Conservation (phyloP, 1,140 invertebrate species). For the Calliphora vicina region DNA sequence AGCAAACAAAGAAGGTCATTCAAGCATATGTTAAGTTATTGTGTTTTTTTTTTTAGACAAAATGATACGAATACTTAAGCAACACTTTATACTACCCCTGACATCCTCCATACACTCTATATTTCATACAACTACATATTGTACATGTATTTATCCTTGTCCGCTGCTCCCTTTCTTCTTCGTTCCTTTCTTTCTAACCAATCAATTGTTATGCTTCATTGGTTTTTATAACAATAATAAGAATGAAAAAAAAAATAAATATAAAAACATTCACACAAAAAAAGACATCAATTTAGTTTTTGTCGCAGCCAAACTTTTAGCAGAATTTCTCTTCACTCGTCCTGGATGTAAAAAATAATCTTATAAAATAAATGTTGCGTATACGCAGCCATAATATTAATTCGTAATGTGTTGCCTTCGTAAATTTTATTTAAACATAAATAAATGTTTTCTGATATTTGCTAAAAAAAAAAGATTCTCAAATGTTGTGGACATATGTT, state of each 20-base stretch:
- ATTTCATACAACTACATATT: too few species aligned
- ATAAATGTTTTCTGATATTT: too few species aligned
- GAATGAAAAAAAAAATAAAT: neutral
- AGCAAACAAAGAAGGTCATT: neutral
- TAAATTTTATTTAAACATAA: too few species aligned
- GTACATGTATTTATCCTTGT: too few species aligned
- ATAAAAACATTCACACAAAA: neutral
- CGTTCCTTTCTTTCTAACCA: neutral
- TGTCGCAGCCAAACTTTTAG: neutral
- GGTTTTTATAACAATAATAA: neutral
- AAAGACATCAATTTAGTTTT: neutral
- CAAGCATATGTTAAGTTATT: constrained; percentile 17
- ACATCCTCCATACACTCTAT: too few species aligned
- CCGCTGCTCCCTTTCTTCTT: too few species aligned
- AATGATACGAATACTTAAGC: neutral
- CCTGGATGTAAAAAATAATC: neutral
- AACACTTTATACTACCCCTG: neutral
- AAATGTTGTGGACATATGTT: too few species aligned
- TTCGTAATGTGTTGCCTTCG: neutral
- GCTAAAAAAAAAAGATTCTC: too few species aligned
- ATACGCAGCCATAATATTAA: neutral
- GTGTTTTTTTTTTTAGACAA: neutral
- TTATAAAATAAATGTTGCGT: neutral
- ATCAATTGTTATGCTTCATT: constrained; percentile 31
- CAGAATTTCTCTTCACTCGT: too few species aligned